Conservation (phyloP, 2,797 vertebrate species). For the Acridotheres tristis region DNA sequence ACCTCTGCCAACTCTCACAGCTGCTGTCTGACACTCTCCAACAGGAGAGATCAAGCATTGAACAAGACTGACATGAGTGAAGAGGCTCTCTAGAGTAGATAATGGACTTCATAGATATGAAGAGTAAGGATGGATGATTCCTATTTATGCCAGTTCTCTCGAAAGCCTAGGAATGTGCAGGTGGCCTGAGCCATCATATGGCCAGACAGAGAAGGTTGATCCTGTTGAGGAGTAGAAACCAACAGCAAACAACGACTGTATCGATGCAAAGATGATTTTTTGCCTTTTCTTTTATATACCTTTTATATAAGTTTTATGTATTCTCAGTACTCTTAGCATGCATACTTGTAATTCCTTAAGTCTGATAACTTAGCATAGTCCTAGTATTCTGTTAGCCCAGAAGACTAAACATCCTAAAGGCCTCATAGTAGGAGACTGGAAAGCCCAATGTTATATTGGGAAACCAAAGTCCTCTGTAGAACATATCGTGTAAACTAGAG, state of each 20-base stretch:
- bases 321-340: not conserved
- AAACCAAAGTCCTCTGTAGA: no score
- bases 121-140: not conserved
- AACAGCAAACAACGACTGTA: not conserved
- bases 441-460: no score
- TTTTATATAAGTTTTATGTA: not conserved
- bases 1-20: not conserved
- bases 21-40: not conserved
- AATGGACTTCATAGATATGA: not conserved
- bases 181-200: not conserved
- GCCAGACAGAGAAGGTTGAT: not conserved
- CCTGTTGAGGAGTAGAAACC: not conserved
- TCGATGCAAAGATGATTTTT: no score
- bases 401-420: not conserved
- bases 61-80: not conserved
- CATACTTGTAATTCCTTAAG: not conserved
- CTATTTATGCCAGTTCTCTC: not conserved
- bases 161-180: not conserved
- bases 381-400: not conserved
- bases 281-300: not conserved
- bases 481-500: not conserved
- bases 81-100: not conserved
- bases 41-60: not conserved
- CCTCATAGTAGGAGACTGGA: not conserved
- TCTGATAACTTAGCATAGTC: not conserved